These are phyloP conservation scores for Drosophila sechellia DNA, from an alignment of 1,140 invertebrate genomes.

Conservation along the genomic window DNA sequence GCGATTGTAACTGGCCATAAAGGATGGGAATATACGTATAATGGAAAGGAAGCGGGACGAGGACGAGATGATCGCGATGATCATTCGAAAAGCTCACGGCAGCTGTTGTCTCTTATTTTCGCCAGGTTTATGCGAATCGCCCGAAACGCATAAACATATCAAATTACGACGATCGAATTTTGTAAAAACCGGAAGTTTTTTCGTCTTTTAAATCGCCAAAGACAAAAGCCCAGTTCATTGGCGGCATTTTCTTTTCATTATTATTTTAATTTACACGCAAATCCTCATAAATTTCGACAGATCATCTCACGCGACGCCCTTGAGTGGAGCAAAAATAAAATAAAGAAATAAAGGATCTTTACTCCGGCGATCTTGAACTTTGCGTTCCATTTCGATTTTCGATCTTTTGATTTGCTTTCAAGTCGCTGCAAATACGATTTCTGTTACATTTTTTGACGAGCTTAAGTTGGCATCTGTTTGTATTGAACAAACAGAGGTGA, in stretches of 20 bases:
- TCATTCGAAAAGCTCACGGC: conserved; percentile 29
- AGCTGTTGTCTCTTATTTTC: conserved; percentile 62
- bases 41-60: conserved; percentile 24
- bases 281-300: conserved; percentile 51
- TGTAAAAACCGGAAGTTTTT: conserved; percentile 73
- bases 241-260: conserved; percentile 24
- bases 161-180: conserved; percentile 69
- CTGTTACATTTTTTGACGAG: conserved; percentile 68
- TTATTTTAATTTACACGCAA: conserved; percentile 24
- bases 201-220: conserved; percentile 39
- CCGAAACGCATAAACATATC: conserved; percentile 74
- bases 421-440: conserved; percentile 67
- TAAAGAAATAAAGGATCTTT: conserved; percentile 25
- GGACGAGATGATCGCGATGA: conserved; percentile 38
- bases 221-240: conserved; percentile 36
- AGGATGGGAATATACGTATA: conserved; percentile 6
- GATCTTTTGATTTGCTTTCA: conserved; percentile 67
- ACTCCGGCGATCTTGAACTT: conserved; percentile 12
- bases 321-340: conserved; percentile 8
- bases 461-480: conserved; percentile 52
- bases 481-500: conserved; percentile 66
- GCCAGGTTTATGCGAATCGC: conserved; percentile 57
- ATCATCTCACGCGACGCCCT: not conserved
- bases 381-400: conserved; percentile 28
- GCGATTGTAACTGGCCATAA: conserved; percentile 38